A percentile compares a stretch with the other conserved stretches of the same genome.
phyloP scores from a whole-genome alignment of 1,140 invertebrate genomes.

The Brachionus rubens region DNA sequence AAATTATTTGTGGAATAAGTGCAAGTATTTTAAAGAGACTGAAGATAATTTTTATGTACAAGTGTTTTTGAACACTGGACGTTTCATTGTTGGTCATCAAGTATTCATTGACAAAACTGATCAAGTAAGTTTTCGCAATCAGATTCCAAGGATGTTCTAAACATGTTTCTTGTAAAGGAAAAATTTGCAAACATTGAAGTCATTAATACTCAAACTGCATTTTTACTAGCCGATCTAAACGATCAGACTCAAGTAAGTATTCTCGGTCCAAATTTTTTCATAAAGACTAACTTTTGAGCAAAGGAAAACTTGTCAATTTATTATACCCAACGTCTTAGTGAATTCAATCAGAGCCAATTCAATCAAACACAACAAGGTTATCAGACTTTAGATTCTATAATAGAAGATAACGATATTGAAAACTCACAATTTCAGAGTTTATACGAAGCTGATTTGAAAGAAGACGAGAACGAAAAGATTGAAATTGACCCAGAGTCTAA shows the following conservation, averaged over 20 bases:
- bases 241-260: slow-evolving; percentile 38
- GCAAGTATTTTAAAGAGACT: slow-evolving; percentile 27
- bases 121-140: background rate
- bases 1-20: slow-evolving; percentile 44
- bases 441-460: background rate
- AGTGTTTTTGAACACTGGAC: slow-evolving; percentile 22
- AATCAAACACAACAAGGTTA: slow-evolving; percentile 2
- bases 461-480: background rate
- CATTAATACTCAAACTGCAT: slow-evolving; percentile 40
- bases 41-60: slow-evolving; percentile 24
- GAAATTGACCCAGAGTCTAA: background rate
- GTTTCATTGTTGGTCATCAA: slow-evolving; percentile 15
- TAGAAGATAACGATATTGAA: background rate
- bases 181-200: slow-evolving; percentile 34
- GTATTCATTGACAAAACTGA: slow-evolving; percentile 36
- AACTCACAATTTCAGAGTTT: background rate
- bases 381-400: slow-evolving; percentile 3
- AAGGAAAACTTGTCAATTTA: slow-evolving; percentile 44
- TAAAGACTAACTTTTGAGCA: background rate
- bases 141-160: background rate
- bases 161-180: background rate
- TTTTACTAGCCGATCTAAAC: slow-evolving; percentile 37
- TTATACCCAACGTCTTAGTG: slow-evolving; percentile 11
- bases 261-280: background rate
- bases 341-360: slow-evolving; percentile 8